phyloP scores from a whole-genome alignment of 2,797 vertebrate genomes.

The Onychomys torridus region DNA sequence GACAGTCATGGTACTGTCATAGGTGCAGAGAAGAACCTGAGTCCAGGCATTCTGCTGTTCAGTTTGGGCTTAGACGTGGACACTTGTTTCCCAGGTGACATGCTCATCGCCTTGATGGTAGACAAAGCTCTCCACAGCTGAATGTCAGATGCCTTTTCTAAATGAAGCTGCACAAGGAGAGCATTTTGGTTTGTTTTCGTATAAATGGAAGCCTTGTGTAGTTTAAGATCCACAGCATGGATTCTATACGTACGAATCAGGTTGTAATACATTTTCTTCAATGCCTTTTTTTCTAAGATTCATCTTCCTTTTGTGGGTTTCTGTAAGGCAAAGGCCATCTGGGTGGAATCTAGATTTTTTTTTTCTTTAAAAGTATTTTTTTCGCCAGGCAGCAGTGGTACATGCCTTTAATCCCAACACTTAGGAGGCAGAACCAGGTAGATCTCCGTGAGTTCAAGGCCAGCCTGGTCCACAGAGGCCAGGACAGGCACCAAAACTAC shows the following conservation, averaged over 20 bases:
- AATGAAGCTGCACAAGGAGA: not conserved
- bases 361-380: not conserved
- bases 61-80: not conserved
- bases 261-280: not conserved
- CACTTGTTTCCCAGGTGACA: not conserved
- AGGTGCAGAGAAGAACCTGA: not conserved
- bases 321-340: not conserved
- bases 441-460: no score
- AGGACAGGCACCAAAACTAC: no score
- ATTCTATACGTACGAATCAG: not conserved
- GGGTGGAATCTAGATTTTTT: not conserved
- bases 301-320: not conserved
- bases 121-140: not conserved
- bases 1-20: not conserved
- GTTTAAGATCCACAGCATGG: not conserved
- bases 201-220: not conserved
- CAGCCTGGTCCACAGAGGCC: no score
- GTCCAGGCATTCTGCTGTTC: not conserved
- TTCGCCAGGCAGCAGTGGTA: no score
- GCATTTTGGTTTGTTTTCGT: not conserved
- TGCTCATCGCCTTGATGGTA: not conserved
- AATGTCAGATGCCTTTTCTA: not conserved
- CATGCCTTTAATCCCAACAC: no score
- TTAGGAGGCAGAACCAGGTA: no score
- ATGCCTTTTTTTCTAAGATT: not conserved